A percentile compares a stretch with the other conserved stretches of the same genome.
Conservation (phyloP, 2,113 vertebrate genomes). For the Coryphaenoides rupestris region DNA sequence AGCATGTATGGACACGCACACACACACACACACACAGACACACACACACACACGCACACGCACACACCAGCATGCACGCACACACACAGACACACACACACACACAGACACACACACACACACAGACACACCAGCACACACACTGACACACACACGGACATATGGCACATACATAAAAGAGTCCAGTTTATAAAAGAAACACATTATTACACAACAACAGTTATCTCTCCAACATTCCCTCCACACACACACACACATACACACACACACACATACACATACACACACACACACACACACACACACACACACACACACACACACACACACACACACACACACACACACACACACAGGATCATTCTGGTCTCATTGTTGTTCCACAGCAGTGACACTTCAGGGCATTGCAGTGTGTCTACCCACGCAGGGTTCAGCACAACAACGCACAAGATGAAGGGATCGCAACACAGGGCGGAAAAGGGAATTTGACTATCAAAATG, state of each 20-base stretch:
- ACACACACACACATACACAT: not conserved
- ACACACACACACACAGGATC: conserved; percentile 1
- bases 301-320: conserved; percentile 1
- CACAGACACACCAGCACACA: conserved; percentile 1
- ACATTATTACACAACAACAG: not conserved
- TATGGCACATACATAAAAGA: too few species aligned
- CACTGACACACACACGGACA: conserved; percentile 6
- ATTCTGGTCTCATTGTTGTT: conserved; percentile 28
- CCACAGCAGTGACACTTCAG: conserved; percentile 46
- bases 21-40: conserved; percentile 4
- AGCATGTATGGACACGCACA: not conserved
- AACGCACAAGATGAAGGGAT: conserved; percentile 26
- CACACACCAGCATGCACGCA: conserved; percentile 15
- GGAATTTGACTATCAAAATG: conserved; percentile 2
- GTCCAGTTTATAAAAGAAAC: conserved; percentile 5
- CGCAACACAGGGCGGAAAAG: not conserved
- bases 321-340: conserved; percentile 18
- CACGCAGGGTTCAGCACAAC: conserved; percentile 25
- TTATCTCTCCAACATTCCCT: not conserved
- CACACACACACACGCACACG: conserved; percentile 6
- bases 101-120: conserved; percentile 15
- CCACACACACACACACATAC: not conserved
- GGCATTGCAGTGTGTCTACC: not conserved
- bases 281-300: not conserved
- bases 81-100: conserved; percentile 5